Conservation (phyloP, 2,797 vertebrate genomes). For the Danionella dracula region DNA sequence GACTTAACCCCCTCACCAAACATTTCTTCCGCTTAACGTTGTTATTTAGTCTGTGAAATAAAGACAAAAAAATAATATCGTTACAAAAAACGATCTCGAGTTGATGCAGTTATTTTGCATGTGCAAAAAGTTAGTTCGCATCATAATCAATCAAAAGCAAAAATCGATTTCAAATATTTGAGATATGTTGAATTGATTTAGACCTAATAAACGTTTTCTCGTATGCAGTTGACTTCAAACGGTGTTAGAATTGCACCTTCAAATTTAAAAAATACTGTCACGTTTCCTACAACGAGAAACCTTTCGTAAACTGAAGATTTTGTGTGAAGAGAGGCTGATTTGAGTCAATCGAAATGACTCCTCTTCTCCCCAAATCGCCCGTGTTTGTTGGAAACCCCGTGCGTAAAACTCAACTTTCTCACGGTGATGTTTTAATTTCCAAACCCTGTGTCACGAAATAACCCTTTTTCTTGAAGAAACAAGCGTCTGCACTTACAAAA, state of each 20-base stretch:
- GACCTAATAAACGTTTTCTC: too few relatives aligned
- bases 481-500: neutral
- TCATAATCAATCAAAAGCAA: too few relatives aligned
- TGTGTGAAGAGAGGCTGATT: neutral
- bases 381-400: constrained; percentile 31
- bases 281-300: neutral
- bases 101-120: too few relatives aligned
- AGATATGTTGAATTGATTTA: too few relatives aligned
- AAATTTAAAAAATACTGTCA: neutral
- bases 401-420: constrained; percentile 47
- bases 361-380: neutral
- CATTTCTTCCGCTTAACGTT: too few relatives aligned
- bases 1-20: too few relatives aligned
- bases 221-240: too few relatives aligned
- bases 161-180: too few relatives aligned
- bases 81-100: too few relatives aligned
- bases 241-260: neutral
- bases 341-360: constrained; percentile 4
- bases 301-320: neutral
- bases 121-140: too few relatives aligned
- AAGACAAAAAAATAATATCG: too few relatives aligned
- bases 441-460: neutral
- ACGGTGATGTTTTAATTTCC: constrained; percentile 35
- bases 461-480: neutral
- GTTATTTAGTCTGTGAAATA: too few relatives aligned